Evolutionary conservation across 2,113 vertebrate species (phyloP), one percentile per base, ranked within the genome.

Genomic region (Anarrhichthys ocellatus): DNA sequence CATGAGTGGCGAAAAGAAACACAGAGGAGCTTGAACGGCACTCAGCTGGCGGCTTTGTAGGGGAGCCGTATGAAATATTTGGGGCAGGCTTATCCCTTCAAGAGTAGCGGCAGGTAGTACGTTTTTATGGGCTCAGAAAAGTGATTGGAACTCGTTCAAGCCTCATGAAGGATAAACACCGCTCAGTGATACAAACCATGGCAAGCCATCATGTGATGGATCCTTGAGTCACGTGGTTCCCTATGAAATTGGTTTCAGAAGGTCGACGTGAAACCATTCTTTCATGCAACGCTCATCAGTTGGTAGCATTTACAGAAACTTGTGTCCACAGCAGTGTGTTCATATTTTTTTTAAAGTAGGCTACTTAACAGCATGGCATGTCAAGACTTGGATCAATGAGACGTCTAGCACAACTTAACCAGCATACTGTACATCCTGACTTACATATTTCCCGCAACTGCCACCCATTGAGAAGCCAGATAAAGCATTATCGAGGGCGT

Each of bases 1-100:
- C 36, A 59, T 48, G 73, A 69, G 61, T n/a, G 46, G 42, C 71
- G 75, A 61, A 34, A 66, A 78, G 59, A 85, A 65, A 82, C 61
- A 76, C 42, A 72, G 54, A 81, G 34, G 40, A 73, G 70, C 59
- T 78, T 84, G 63, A 84, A 81, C 6, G 1, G 62, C 50, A 65
- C 70, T 73, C 63, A 54, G 46, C 58, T 68, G 79, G 79, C 18
- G 2, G 32, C 40, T 54, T 62, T 18, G 4, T 67, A 71, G 6
- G n/a, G 48, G 46, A 52, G 36, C 42, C 54, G 59, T 61, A 20
- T 34, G 11, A 27, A 50, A 67, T 67, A 83, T 78, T 73, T 81
- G 56, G 66, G 29, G 59, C 61, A 9, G 36, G 58, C 59, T 18
- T 58, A 6, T 3, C 59, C 48, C 24, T 20, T 83, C 34, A 44